These are phyloP conservation scores for Palythoa grandiflora DNA, from an alignment of 92 coral and sea anemone species.

Conservation along the genomic window DNA sequence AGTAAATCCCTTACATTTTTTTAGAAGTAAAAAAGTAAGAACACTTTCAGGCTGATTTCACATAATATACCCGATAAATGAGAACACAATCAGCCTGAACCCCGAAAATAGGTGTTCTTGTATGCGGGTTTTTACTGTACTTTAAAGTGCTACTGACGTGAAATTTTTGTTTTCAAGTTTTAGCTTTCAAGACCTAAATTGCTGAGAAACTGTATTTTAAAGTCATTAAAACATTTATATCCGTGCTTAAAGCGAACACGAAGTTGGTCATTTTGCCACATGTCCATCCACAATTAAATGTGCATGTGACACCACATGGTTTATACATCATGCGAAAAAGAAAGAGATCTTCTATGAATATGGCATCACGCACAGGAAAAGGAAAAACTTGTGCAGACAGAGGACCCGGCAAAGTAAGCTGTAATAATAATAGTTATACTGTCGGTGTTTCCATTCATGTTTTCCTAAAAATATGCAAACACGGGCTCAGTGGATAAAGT, in stretches of 20 bases:
- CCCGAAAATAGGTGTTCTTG: no score
- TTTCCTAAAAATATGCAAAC: conserved; percentile 1
- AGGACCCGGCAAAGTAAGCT: conserved; percentile 32
- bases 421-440: conserved; percentile 46
- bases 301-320: conserved; percentile 49
- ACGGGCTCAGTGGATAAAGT: conserved; percentile 21
- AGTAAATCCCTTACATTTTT: no score
- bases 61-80: no score
- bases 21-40: no score
- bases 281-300: conserved; percentile 21
- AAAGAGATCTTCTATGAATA: background rate
- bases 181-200: background rate
- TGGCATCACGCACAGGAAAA: conserved; percentile 42
- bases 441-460: background rate
- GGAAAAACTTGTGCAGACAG: conserved; percentile 47
- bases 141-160: background rate
- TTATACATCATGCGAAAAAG: conserved; percentile 4
- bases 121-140: no score
- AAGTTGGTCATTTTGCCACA: conserved; percentile 14
- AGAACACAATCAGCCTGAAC: no score
- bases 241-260: conserved; percentile 11
- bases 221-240: background rate
- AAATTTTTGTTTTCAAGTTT: background rate
- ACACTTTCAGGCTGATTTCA: no score
- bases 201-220: background rate